Percentiles rank a stretch among this genome's conserved stretches.
Evolutionary conservation across 2,888 invertebrate species (phyloP).

Genomic region (Agrochola litura): DNA sequence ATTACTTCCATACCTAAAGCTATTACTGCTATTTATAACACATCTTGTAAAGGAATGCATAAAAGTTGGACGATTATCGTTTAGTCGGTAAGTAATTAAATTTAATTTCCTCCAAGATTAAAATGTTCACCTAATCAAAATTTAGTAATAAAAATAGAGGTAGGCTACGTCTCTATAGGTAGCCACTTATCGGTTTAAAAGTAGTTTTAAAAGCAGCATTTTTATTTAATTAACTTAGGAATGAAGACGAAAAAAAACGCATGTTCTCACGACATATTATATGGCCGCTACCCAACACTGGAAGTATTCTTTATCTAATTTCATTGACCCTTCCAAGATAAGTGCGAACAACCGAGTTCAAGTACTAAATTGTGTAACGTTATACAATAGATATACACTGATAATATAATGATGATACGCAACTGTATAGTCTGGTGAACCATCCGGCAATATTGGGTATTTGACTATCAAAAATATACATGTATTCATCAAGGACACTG

Average conservation of each 20-base stretch:
- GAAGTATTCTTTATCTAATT: slow-evolving; percentile 51
- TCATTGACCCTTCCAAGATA: slow-evolving; percentile 63
- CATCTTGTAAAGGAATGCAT: no score
- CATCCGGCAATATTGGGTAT: background rate
- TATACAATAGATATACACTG: slow-evolving; percentile 49
- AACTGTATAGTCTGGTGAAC: background rate
- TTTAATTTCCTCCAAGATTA: background rate
- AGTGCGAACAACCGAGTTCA: slow-evolving; percentile 54
- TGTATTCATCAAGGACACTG: no score
- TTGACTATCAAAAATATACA: no score
- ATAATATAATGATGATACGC: background rate
- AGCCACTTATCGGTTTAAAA: no score
- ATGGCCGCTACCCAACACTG: slow-evolving; percentile 40
- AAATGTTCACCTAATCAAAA: background rate
- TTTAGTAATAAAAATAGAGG: background rate
- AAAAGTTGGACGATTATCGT: background rate
- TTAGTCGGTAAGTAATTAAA: background rate
- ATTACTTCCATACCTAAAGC: no score
- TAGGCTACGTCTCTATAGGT: no score
- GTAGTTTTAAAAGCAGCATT: background rate
- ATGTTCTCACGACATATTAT: background rate
- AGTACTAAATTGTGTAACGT: slow-evolving; percentile 60
- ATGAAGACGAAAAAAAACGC: background rate
- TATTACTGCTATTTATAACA: background rate
- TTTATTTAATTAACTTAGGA: background rate